Base-by-base conservation (phyloP, 2,113 vertebrate genomes). In the Dendrocopos noguchii region DNA sequence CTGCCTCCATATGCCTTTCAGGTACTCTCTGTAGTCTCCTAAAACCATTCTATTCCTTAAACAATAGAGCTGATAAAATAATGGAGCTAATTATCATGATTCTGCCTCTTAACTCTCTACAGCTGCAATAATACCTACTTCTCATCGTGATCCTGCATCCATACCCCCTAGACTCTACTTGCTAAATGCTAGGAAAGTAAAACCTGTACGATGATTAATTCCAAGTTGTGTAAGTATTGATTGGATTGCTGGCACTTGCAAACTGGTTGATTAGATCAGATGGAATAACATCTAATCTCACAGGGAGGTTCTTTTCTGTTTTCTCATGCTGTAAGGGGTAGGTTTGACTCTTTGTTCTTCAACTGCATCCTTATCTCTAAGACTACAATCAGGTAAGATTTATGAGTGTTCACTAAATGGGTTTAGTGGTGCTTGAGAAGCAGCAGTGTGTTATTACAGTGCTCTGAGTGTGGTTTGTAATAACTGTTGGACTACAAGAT, bases 321-420 rank as follows among this genome's bases (percentile, higher is more conserved):
- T 27, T 9, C 4, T 42, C 29, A 5, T 63, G 31, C 6, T 55
- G 4, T 13, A 29, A 34, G 7, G 3, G 19, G 12, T 79, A 12
- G 12, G 6, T 39, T 71, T 87, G 21, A 22, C 12, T 29, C 13
- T 74, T 66, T 72, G 8, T 27, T 64, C 39, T 57, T 6, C 17
- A 27, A 2, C 52, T 66, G 86, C 80, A 15, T n/a, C 25, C 28
- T 52, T 71, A 19, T 24, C 25, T 56, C 16, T 33, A 46, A 46
- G 20, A 6, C 5, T 61, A 13, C 2, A 8, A 4, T 46, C 31
- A 70, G 8, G 4, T 56, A 55, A 73, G 28, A 17, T 21, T 29
- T 57, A 31, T 34, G 28, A 36, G 5, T 4, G 15, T 12, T 44
- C 10, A 5, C 12, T 13, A 4, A 47, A n/a, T 1, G 0, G 25